Conservation (phyloP, 2,797 vertebrate genomes). For the Clarias platycephalus region DNA sequence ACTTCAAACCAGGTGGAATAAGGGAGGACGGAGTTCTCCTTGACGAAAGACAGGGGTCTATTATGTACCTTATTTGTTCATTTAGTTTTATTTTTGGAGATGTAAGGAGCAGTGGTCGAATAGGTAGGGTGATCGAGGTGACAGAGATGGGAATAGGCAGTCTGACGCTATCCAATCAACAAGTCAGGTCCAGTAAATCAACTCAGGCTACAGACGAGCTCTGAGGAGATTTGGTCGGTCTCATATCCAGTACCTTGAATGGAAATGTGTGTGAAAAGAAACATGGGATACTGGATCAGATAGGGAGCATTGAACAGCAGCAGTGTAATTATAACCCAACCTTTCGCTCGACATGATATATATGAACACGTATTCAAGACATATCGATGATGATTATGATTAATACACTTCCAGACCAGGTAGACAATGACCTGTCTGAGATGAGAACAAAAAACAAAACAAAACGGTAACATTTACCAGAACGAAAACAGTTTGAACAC, state of each 20-base stretch:
- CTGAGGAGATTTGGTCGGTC: constrained; percentile 17
- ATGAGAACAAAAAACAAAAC: constrained; percentile 46
- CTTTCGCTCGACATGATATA: constrained; percentile 57
- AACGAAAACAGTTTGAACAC: constrained; percentile 55
- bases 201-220: constrained; percentile 16
- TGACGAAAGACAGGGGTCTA: constrained; percentile 30
- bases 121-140: neutral
- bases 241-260: constrained; percentile 43
- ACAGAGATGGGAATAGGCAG: constrained; percentile 10
- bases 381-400: constrained; percentile 59
- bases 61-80: neutral
- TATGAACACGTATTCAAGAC: constrained; percentile 55
- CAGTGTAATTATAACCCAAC: constrained; percentile 66
- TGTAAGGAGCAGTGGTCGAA: neutral
- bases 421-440: constrained; percentile 61
- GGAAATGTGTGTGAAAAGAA: constrained; percentile 53
- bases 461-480: constrained; percentile 60
- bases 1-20: neutral
- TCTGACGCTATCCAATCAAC: constrained; percentile 31
- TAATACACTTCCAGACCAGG: constrained; percentile 59
- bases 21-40: neutral
- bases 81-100: neutral
- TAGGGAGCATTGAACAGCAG: constrained; percentile 54
- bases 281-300: constrained; percentile 58
- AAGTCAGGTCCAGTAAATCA: constrained; percentile 35